Conservation (phyloP, 2,888 invertebrate genomes). For the Orchesellides sinensis region DNA sequence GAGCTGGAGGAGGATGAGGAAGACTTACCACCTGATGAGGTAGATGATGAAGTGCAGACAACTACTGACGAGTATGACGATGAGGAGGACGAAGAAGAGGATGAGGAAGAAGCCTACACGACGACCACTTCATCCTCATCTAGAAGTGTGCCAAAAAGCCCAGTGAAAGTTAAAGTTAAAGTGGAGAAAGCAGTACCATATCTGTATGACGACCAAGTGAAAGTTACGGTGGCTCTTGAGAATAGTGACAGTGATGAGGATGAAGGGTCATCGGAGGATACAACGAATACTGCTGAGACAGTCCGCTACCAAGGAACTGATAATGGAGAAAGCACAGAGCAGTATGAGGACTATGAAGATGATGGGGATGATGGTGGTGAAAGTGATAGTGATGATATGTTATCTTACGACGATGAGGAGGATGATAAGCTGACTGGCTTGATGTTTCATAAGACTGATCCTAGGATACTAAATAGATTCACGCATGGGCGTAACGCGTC, state of each 20-base stretch:
- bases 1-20: constrained; percentile 55
- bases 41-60: constrained; percentile 16
- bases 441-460: constrained; percentile 55
- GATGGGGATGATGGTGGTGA: constrained; percentile 22
- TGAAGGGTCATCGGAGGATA: constrained; percentile 26
- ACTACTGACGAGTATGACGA: constrained; percentile 46
- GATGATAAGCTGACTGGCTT: too few relatives aligned
- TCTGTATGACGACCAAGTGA: constrained; percentile 46
- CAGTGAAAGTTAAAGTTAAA: constrained; percentile 60
- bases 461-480: neutral
- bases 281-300: constrained; percentile 37
- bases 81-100: constrained; percentile 7
- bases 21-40: constrained; percentile 26
- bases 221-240: constrained; percentile 50
- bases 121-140: neutral
- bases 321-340: constrained; percentile 10
- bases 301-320: constrained; percentile 13
- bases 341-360: constrained; percentile 29
- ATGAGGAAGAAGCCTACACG: neutral
- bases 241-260: constrained; percentile 26
- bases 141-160: constrained; percentile 46
- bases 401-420: constrained; percentile 14
- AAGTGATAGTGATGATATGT: constrained; percentile 44
- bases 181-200: constrained; percentile 40
- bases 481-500: neutral